Conservation (phyloP, 2,797 vertebrate genomes). For the Typhlichthys eigenmanni region DNA sequence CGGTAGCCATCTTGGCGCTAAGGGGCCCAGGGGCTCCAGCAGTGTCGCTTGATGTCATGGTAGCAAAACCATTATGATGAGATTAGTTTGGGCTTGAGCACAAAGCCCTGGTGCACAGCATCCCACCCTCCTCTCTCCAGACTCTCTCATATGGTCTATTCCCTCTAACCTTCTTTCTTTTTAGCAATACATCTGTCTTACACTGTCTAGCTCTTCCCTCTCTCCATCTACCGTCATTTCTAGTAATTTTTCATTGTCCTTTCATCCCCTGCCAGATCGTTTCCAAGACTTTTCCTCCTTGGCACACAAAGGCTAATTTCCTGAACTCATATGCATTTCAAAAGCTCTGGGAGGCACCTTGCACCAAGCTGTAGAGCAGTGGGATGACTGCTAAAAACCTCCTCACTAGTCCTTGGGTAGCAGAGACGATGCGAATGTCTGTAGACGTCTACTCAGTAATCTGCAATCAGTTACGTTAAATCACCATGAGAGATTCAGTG, state of each 20-base stretch:
- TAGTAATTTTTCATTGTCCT: slow-evolving; percentile 14
- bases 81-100: slow-evolving; percentile 60
- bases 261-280: slow-evolving; percentile 17
- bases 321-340: slow-evolving; percentile 73
- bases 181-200: slow-evolving; percentile 11
- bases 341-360: slow-evolving; percentile 64
- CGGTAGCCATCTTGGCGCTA: slow-evolving; percentile 60
- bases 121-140: slow-evolving; percentile 25
- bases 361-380: slow-evolving; percentile 46
- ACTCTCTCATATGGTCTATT: slow-evolving; percentile 10
- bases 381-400: slow-evolving; percentile 62
- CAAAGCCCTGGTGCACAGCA: slow-evolving; percentile 47
- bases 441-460: slow-evolving; percentile 1
- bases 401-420: slow-evolving; percentile 23
- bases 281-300: slow-evolving; percentile 46
- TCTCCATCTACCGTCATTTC: slow-evolving; percentile 4
- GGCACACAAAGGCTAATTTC: slow-evolving; percentile 63
- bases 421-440: slow-evolving; percentile 13
- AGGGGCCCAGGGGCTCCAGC: slow-evolving; percentile 44
- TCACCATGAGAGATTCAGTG: too few species aligned
- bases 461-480: background rate
- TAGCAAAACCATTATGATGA: slow-evolving; percentile 67
- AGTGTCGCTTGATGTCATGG: slow-evolving; percentile 66
- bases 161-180: slow-evolving; percentile 16
- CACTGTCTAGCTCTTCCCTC: background rate